phyloP scores from a whole-genome alignment of 2,113 vertebrate genomes.

The Triplophysa tibetana region DNA sequence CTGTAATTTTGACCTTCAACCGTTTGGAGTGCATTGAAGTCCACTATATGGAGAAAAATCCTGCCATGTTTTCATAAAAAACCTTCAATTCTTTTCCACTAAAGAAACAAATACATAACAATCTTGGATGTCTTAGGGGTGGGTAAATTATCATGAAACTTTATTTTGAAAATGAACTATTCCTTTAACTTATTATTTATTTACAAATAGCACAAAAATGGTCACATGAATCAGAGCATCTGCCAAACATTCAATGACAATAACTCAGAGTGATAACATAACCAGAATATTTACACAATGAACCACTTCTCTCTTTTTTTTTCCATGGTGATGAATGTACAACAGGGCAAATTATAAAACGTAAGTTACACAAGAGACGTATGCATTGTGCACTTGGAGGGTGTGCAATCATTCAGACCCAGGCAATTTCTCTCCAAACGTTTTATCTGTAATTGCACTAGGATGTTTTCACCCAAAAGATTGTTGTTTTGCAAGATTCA shows the following conservation, averaged over 20 bases:
- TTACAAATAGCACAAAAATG: constrained; percentile 34
- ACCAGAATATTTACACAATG: constrained; percentile 32
- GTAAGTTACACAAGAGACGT: constrained; percentile 1
- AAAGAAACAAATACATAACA: too few relatives aligned
- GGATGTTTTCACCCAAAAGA: not conserved
- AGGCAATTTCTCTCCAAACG: not conserved
- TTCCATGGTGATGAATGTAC: not conserved
- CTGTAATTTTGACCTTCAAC: too few relatives aligned
- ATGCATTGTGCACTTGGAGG: not conserved
- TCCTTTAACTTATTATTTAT: not conserved
- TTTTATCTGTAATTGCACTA: not conserved
- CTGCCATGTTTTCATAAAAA: too few relatives aligned
- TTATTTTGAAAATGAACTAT: too few relatives aligned
- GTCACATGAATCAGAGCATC: constrained; percentile 17
- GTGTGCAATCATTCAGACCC: not conserved
- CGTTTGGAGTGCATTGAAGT: too few relatives aligned
- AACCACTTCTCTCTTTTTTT: not conserved
- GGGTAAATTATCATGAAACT: too few relatives aligned
- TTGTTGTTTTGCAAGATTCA: not conserved
- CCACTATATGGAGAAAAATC: too few relatives aligned
- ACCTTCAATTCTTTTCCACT: too few relatives aligned
- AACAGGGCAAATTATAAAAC: constrained; percentile 14
- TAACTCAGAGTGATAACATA: constrained; percentile 27
- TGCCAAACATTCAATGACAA: constrained; percentile 7
- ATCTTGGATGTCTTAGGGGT: too few relatives aligned